Base-by-base conservation (phyloP, 2,113 vertebrate species). In the Thamnophis sirtalis region DNA sequence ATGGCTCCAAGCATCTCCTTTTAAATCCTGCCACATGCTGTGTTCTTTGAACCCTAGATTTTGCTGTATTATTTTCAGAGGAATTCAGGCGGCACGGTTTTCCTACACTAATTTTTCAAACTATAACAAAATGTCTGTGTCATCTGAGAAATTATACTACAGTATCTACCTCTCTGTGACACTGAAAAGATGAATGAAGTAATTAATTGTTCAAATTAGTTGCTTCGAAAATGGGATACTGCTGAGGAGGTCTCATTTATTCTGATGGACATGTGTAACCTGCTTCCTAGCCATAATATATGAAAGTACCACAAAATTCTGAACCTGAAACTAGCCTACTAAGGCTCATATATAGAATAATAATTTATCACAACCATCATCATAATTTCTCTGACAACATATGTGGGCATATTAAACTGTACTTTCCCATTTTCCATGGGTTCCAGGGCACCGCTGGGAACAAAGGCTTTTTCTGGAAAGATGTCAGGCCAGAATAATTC, bases 131-230 rank as follows among this genome's bases (percentile, higher is more conserved):
- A 50, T 24, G 50, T 89, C 43, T 56, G 9, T 88, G 60, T 80
- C 91, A 84, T 88, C 28, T 88, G 86, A 92, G 73, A 88, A 92
- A 88, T 56, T 55, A 63, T 63, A 88, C 55, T 55, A 88, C 50
- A 92, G 88, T 51, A n/a, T 15, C 50, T 55, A 87, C 58, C 60
- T 91, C 13, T 86, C 33, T 38, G 80, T 86, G 51, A 92, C 8
- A 53, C 60, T 80, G 51, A 88, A 43, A 88, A 87, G 91, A 92
- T 88, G 54, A 88, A 92, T 92, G 91, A 91, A 88, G 91, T 73
- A 91, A 91, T 91, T 91, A 80, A 92, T 88, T 55, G 86, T 54
- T 88, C 68, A 55, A 88, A 92, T 88, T 63, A 88, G 50, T 80
- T 88, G 91, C 24, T 53, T 53, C 3, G 33, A 92, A 80, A 80